Percentiles rank a stretch among this genome's conserved stretches.
Conservation (phyloP, 2,888 invertebrate species). For the Ochropleura leucogaster region DNA sequence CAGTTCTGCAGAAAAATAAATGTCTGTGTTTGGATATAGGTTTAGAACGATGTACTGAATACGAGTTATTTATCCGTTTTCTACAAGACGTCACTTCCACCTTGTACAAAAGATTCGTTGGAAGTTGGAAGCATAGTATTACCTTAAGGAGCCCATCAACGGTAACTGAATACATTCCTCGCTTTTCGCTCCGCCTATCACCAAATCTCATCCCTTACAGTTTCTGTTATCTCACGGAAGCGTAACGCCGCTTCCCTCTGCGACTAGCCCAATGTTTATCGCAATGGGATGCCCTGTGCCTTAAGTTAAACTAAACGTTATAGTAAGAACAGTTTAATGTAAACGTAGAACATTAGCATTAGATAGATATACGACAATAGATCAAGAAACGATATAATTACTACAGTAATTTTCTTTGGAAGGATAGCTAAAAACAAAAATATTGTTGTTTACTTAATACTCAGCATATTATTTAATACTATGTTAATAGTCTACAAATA, state of each 20-base stretch:
- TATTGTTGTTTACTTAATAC: background rate
- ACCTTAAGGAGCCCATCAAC: background rate
- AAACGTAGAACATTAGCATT: background rate
- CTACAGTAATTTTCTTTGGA: background rate
- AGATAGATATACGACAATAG: background rate
- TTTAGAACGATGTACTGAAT: too few species aligned
- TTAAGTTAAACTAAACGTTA: slow-evolving; percentile 36
- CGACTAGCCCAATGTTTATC: slow-evolving; percentile 61
- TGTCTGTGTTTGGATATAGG: too few species aligned
- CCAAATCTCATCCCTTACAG: background rate
- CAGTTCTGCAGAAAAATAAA: too few species aligned
- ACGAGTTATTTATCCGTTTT: too few species aligned
- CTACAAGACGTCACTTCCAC: too few species aligned
- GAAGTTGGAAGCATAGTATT: background rate
- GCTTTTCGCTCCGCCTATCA: slow-evolving; percentile 18
- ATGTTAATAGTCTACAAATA: background rate
- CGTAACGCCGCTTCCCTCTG: slow-evolving; percentile 48
- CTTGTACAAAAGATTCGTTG: background rate
- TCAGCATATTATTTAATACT: background rate
- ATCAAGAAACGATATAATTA: background rate
- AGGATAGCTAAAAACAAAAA: background rate
- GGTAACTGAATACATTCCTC: background rate
- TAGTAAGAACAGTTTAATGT: slow-evolving; percentile 1
- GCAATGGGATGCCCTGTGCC: slow-evolving; percentile 40
- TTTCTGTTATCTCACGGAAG: slow-evolving; percentile 59